Conservation (phyloP, 2,797 vertebrate genomes). For the Coluber constrictor region DNA sequence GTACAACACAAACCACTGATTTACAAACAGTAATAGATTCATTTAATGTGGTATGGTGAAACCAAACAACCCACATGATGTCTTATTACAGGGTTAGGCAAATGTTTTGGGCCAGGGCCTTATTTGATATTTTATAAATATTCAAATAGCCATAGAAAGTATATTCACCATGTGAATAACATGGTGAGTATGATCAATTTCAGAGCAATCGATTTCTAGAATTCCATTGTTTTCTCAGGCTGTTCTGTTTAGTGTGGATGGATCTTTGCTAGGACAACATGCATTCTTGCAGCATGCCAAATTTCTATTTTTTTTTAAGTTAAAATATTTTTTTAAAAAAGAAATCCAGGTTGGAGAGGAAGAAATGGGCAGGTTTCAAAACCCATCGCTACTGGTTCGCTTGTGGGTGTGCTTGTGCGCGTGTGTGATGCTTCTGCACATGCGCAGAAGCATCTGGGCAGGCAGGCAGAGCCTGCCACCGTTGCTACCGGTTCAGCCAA, state of each 20-base stretch:
- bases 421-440: too few species aligned
- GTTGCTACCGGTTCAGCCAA: too few species aligned
- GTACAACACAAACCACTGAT: background rate
- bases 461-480: too few species aligned
- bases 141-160: background rate
- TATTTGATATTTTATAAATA: background rate
- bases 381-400: too few species aligned
- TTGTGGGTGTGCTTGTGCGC: too few species aligned
- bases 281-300: background rate
- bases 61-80: background rate
- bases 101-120: background rate
- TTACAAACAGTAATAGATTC: background rate
- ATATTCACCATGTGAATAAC: background rate
- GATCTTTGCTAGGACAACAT: background rate
- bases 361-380: background rate
- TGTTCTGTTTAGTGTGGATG: background rate
- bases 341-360: background rate
- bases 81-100: background rate
- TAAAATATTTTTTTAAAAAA: background rate
- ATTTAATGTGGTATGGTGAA: background rate
- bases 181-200: background rate
- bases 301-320: background rate
- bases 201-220: background rate
- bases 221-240: background rate
- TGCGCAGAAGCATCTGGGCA: too few species aligned